Conservation (phyloP, 2,888 invertebrate genomes). For the Melieria omissa region DNA sequence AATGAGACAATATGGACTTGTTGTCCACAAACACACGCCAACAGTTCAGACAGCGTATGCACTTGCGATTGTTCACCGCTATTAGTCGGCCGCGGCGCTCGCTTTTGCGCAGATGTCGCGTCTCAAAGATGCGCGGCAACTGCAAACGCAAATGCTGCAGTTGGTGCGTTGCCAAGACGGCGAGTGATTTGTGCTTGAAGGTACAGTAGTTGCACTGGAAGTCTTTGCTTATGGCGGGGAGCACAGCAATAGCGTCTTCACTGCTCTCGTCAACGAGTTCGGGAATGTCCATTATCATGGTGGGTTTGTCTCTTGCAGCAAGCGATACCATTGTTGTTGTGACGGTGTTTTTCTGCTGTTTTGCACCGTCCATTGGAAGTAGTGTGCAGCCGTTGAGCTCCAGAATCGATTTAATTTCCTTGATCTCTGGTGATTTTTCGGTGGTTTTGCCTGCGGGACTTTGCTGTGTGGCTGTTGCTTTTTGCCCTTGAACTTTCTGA, state of each 20-base stretch:
- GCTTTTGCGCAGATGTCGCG: conserved; percentile 48
- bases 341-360: neutral
- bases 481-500: neutral
- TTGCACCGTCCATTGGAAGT: neutral
- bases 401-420: conserved; percentile 50
- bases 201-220: conserved; percentile 47
- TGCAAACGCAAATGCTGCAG: conserved; percentile 51
- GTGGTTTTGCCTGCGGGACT: too few relatives aligned
- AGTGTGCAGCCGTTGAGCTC: conserved; percentile 54
- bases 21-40: conserved; percentile 55
- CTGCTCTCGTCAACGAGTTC: neutral
- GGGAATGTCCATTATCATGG: too few relatives aligned
- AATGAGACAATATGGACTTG: conserved; percentile 55
- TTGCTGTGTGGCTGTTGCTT: neutral
- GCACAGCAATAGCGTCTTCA: neutral
- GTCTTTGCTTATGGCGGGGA: neutral
- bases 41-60: conserved; percentile 58
- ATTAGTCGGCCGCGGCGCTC: conserved; percentile 53
- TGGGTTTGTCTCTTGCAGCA: too few relatives aligned
- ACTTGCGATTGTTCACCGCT: conserved; percentile 49
- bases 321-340: too few relatives aligned
- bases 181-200: conserved; percentile 45
- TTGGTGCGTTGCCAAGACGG: conserved; percentile 55
- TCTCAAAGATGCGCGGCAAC: conserved; percentile 49
- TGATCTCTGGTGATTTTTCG: conserved; percentile 29